Evolutionary conservation across 2,888 invertebrate genomes (phyloP), one percentile per base, ranked within the genome.

Genomic region (Cerastoderma edule): DNA sequence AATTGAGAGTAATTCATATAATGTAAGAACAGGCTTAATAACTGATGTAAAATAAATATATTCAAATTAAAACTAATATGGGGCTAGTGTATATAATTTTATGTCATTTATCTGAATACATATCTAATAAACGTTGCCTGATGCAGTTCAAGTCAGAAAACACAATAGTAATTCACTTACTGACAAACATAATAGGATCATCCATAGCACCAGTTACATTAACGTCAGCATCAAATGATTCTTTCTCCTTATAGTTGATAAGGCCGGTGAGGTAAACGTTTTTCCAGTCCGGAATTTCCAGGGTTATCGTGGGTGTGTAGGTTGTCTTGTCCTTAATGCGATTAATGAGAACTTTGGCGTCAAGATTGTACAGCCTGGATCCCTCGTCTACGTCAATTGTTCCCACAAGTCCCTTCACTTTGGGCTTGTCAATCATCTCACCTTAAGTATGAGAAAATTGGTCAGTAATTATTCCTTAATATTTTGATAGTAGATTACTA

Each of bases 351-450:
- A 91, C 57, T 57, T 87, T 84, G 24, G 89, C 83, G 19, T 81
- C 85, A 53, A 90, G 32, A 16, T 84, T 78, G 74, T 89, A 90
- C 32, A 81, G 75, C 22, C 75, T 65, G 0, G 16, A 10, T 1
- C 53, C 75, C 6, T 85, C 83, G 75, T 90, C 91, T 2, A 91
- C 57, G 5, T 76, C 72, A 10, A 88, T 65, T 8, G 75, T 80
- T 24, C 86, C 88, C 1, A 76, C 75, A 24, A 88, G 50, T 4
- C 85, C 85, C 70, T 89, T 87, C 48, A 83, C 69, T 32, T 75
- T 71, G 24, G 73, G n/a, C 5, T 73, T 75, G 63, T 81, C 73
- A 4, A 44, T 68, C n/a, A 81, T 67, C 39, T 81, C 67, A 56
- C 81, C 81, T 81, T 32, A 24, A 69, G 30, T n/a, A 32, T 5